phyloP scores from a whole-genome alignment of 1,140 invertebrate genomes.

The Drosophila pruinosa region DNA sequence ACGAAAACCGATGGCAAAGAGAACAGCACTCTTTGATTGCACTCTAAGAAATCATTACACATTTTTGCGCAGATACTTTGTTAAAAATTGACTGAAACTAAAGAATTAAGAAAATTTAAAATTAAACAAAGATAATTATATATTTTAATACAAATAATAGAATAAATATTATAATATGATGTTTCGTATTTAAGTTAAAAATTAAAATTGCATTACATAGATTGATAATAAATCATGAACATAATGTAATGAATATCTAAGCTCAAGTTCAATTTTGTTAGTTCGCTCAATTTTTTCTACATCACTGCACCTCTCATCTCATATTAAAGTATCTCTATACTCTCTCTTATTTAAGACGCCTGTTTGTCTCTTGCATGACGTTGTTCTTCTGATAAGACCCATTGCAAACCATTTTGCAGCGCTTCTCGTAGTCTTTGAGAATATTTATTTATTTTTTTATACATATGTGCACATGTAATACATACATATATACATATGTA shows the following conservation, averaged over 20 bases:
- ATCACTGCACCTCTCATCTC: too few relatives aligned
- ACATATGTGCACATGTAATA: too few relatives aligned
- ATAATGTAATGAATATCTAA: too few relatives aligned
- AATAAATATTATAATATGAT: too few relatives aligned
- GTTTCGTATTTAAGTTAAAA: too few relatives aligned
- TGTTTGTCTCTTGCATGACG: not conserved
- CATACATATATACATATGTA: not conserved
- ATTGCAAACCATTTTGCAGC: conserved; percentile 6
- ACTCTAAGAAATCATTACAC: conserved; percentile 3
- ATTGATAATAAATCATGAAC: too few relatives aligned
- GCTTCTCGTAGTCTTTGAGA: too few relatives aligned
- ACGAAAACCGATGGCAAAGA: not conserved
- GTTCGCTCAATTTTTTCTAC: too few relatives aligned
- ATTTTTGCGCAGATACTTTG: not conserved
- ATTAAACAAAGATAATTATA: not conserved
- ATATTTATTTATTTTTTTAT: not conserved
- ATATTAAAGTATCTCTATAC: not conserved
- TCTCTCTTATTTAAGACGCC: not conserved
- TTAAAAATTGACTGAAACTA: not conserved
- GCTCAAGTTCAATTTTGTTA: too few relatives aligned
- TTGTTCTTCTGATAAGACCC: conserved; percentile 5
- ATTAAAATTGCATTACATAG: too few relatives aligned
- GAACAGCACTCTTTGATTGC: conserved; percentile 1
- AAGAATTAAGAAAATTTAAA: not conserved
- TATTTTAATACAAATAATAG: not conserved